A percentile compares a stretch with the other conserved stretches of the same genome.
Evolutionary conservation across 2,113 vertebrate genomes (phyloP).

Genomic region (Poicephalus meyeri): DNA sequence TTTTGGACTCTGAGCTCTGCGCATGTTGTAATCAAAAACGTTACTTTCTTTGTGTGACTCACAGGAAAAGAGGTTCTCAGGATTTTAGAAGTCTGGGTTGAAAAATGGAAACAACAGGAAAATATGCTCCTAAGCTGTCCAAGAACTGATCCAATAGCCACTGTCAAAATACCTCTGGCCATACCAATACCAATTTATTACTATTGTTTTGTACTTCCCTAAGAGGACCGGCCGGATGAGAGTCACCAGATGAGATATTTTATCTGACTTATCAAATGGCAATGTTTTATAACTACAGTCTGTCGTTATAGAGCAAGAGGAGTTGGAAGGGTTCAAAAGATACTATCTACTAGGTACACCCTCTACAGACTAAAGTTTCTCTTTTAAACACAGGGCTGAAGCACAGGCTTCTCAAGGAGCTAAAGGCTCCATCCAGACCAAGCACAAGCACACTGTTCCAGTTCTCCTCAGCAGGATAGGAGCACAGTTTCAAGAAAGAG

Average conservation of each 20-base stretch:
- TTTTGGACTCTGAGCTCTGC: not conserved
- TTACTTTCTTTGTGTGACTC: not conserved
- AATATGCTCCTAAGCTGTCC: not conserved
- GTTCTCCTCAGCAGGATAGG: not conserved
- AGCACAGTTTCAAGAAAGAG: not conserved
- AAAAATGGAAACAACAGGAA: conserved; percentile 15
- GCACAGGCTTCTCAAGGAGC: not conserved
- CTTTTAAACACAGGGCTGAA: not conserved
- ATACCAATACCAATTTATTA: not conserved
- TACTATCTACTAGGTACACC: not conserved
- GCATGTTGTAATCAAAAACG: not conserved
- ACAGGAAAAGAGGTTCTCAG: not conserved
- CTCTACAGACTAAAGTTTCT: not conserved
- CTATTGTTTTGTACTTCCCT: not conserved
- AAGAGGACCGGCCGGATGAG: not conserved
- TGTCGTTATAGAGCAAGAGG: not conserved
- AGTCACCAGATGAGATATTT: not conserved
- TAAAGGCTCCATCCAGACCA: not conserved
- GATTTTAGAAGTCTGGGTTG: not conserved
- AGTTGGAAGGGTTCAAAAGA: not conserved
- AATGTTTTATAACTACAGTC: not conserved
- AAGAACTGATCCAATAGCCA: not conserved
- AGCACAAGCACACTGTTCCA: not conserved
- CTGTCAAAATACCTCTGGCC: not conserved
- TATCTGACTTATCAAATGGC: not conserved